Percentiles rank a stretch among this genome's conserved stretches.
Evolutionary conservation across 2,113 vertebrate genomes (phyloP).

Genomic region (Corydoras sp.): DNA sequence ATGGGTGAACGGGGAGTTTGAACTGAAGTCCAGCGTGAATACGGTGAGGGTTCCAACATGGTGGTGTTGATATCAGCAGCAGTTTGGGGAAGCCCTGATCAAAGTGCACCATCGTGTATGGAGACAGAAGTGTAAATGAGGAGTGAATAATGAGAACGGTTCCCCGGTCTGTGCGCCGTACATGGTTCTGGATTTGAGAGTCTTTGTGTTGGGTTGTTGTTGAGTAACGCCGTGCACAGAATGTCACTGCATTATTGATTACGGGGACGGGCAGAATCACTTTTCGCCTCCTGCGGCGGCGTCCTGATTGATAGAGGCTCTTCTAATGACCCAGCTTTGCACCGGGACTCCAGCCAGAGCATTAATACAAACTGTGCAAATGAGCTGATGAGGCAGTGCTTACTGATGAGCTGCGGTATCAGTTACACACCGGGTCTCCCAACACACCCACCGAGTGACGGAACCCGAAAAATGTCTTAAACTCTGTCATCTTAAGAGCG

Average conservation of each 20-base stretch:
- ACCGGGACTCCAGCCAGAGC: conserved; percentile 42
- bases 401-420: conserved; percentile 46
- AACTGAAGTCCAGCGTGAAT: no score
- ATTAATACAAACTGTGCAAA: conserved; percentile 45
- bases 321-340: conserved; percentile 11
- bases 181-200: no score
- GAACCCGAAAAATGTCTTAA: neutral
- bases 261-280: conserved; percentile 10
- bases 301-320: conserved; percentile 22
- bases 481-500: no score
- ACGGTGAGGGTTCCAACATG: no score
- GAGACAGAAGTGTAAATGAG: no score
- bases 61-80: no score
- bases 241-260: conserved; percentile 16
- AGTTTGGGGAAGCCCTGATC: no score
- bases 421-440: neutral
- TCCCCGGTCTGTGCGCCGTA: no score
- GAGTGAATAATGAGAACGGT: no score
- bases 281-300: neutral
- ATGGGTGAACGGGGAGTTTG: no score
- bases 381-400: conserved; percentile 56
- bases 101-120: no score
- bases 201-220: neutral
- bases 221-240: neutral
- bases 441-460: neutral